phyloP scores from a whole-genome alignment of 2,888 invertebrate genomes.

The Apodemia mormo region DNA sequence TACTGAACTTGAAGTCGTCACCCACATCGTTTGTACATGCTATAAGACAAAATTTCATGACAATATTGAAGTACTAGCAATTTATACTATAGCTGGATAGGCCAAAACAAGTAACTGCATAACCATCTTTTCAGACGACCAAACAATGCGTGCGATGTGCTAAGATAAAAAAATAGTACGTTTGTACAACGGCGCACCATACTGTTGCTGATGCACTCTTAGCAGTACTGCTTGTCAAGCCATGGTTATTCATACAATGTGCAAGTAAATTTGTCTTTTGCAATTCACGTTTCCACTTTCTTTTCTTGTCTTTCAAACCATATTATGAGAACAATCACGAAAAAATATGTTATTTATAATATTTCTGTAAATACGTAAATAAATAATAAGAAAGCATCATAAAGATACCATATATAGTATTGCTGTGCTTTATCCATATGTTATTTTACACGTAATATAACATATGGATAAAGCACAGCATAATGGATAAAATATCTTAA shows the following conservation, averaged over 20 bases:
- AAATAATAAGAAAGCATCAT: too few species aligned
- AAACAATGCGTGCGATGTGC: not conserved
- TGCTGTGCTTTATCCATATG: too few species aligned
- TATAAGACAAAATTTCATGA: slow-evolving; percentile 27
- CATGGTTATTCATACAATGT: not conserved
- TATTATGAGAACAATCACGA: too few species aligned
- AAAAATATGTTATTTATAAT: too few species aligned
- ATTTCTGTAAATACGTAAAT: too few species aligned
- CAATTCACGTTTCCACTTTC: not conserved
- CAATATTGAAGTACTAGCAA: slow-evolving; percentile 4
- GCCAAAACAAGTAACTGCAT: not conserved
- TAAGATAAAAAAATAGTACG: not conserved
- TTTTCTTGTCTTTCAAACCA: too few species aligned
- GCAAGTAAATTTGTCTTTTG: not conserved
- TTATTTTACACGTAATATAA: too few species aligned
- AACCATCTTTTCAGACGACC: not conserved
- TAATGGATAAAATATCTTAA: too few species aligned
- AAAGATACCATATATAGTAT: too few species aligned
- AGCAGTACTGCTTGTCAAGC: not conserved
- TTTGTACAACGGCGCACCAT: not conserved
- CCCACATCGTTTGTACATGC: slow-evolving; percentile 31
- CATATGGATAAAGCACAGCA: too few species aligned
- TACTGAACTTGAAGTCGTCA: slow-evolving; percentile 52
- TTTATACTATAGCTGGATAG: not conserved
- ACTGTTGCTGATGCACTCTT: not conserved